phyloP scores from a whole-genome alignment of 2,888 invertebrate species.

The Branchipolynoe longqiensis region DNA sequence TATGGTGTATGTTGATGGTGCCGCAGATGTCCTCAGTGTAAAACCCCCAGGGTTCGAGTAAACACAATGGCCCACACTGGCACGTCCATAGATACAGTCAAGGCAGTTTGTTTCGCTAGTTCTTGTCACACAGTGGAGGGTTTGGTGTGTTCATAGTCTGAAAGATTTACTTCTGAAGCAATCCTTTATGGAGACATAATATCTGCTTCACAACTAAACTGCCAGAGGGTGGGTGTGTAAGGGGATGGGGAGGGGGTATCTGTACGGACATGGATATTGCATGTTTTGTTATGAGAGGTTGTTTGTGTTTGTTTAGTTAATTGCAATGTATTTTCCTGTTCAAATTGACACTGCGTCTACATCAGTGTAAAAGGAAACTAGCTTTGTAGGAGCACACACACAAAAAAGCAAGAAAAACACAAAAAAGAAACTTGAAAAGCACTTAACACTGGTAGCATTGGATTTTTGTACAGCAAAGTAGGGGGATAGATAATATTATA shows the following conservation, averaged over 20 bases:
- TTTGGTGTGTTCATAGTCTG: conserved; percentile 33
- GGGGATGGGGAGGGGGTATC: background rate
- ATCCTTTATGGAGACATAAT: background rate
- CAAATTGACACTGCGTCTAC: conserved; percentile 9
- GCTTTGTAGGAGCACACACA: background rate
- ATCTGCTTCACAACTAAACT: conserved; percentile 14
- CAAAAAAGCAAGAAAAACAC: background rate
- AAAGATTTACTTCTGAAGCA: conserved; percentile 8
- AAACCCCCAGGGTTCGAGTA: conserved; percentile 28
- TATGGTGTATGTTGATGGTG: conserved; percentile 36
- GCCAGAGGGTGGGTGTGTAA: conserved; percentile 20
- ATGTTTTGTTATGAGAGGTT: too few relatives aligned
- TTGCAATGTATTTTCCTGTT: conserved; percentile 26
- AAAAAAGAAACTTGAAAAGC: background rate
- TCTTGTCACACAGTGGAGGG: conserved; percentile 32
- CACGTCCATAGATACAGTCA: conserved; percentile 49
- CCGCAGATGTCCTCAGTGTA: background rate
- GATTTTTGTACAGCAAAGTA: conserved; percentile 30
- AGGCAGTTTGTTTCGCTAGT: conserved; percentile 47
- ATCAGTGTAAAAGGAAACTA: conserved; percentile 10
- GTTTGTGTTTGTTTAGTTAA: too few relatives aligned
- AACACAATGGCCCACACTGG: background rate
- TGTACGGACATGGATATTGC: too few relatives aligned
- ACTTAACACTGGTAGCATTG: conserved; percentile 22
- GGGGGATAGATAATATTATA: conserved; percentile 18